phyloP scores from a whole-genome alignment of 2,797 vertebrate species.

The Hydrocynus forskahlii region DNA sequence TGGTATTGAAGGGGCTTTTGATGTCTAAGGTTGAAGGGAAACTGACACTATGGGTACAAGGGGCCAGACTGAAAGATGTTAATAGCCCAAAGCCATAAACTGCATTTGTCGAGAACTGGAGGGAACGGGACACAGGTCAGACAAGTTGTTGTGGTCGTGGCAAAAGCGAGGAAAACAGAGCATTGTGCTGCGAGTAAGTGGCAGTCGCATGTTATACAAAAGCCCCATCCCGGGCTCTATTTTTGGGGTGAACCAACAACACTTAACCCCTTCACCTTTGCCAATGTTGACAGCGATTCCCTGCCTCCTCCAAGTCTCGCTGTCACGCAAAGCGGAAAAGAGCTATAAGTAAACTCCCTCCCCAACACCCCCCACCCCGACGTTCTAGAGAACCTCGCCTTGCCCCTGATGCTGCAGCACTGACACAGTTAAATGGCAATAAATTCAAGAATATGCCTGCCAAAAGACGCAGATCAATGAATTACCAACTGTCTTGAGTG shows the following conservation, averaged over 20 bases:
- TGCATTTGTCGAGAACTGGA: conserved; percentile 18
- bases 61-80: conserved; percentile 31
- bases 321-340: conserved; percentile 50
- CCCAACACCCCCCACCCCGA: conserved; percentile 14
- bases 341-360: conserved; percentile 48
- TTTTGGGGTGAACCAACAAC: conserved; percentile 61
- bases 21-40: conserved; percentile 39
- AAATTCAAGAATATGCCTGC: conserved; percentile 45
- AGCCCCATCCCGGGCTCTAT: conserved; percentile 39
- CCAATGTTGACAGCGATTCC: conserved; percentile 53
- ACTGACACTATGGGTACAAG: conserved; percentile 40
- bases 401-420: conserved; percentile 25
- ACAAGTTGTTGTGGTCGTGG: conserved; percentile 36
- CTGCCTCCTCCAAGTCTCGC: conserved; percentile 49
- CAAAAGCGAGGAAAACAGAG: conserved; percentile 33
- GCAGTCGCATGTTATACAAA: conserved; percentile 45
- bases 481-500: conserved; percentile 47
- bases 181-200: conserved; percentile 46
- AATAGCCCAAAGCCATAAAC: conserved; percentile 25
- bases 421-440: conserved; percentile 50
- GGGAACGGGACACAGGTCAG: conserved; percentile 35
- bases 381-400: conserved; percentile 26
- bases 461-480: conserved; percentile 41
- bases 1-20: conserved; percentile 25
- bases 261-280: conserved; percentile 58